A percentile compares a stretch with the other conserved stretches of the same genome.
Evolutionary conservation across 2,797 vertebrate genomes (phyloP).

Genomic region (Lemur catta): DNA sequence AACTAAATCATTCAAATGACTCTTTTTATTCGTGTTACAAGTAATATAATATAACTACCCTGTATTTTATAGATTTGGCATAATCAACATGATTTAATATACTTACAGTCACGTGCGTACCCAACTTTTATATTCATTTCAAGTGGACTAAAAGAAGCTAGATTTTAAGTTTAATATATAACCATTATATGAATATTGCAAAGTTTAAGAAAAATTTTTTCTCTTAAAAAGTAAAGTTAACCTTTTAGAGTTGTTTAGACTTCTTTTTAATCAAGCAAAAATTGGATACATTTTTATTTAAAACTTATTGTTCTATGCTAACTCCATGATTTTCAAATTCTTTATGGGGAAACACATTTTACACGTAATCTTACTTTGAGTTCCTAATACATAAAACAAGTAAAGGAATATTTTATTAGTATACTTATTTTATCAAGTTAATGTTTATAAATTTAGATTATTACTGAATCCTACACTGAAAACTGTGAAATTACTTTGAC

Average conservation of each 20-base stretch:
- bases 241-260: not conserved
- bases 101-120: not conserved
- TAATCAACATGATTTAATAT: conserved; percentile 52
- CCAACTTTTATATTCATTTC: not conserved
- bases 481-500: not conserved
- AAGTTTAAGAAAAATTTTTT: not conserved
- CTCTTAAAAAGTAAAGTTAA: not conserved
- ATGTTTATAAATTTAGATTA: not conserved
- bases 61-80: conserved; percentile 50
- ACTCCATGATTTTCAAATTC: not conserved
- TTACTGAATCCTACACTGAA: not conserved
- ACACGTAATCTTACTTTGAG: not conserved
- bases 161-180: not conserved
- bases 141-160: not conserved
- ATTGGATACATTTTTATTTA: not conserved
- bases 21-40: conserved; percentile 41
- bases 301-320: not conserved
- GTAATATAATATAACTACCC: conserved; percentile 38
- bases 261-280: not conserved
- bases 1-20: conserved; percentile 45
- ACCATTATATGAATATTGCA: not conserved
- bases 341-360: not conserved
- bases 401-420: not conserved
- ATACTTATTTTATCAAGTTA: not conserved
- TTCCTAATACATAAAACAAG: not conserved